phyloP scores from a whole-genome alignment of 2,888 invertebrate species.

The Pycnomerus fuliginosus region DNA sequence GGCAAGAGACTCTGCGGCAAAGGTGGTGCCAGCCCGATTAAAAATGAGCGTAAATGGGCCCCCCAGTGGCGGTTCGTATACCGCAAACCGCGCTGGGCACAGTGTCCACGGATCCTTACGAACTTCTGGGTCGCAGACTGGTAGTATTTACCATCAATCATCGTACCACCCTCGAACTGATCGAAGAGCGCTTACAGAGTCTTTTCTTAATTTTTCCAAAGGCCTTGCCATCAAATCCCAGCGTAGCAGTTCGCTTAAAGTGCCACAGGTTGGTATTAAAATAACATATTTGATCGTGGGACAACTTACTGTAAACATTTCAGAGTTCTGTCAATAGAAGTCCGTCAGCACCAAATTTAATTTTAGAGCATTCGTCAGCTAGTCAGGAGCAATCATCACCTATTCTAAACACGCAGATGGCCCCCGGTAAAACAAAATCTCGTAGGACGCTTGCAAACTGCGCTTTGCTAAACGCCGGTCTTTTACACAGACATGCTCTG shows the following conservation, averaged over 20 bases:
- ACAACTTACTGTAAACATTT: conserved; percentile 6
- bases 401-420: conserved; percentile 21
- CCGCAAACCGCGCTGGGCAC: conserved; percentile 15
- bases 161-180: conserved; percentile 33
- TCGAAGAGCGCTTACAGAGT: conserved; percentile 51
- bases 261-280: conserved; percentile 40
- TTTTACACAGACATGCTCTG: conserved; percentile 75
- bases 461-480: conserved; percentile 62
- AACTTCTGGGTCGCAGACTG: conserved; percentile 47
- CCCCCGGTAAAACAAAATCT: too few relatives aligned
- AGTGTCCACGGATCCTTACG: conserved; percentile 45
- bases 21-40: conserved; percentile 80
- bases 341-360: conserved; percentile 62
- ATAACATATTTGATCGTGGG: not conserved
- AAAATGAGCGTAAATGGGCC: conserved; percentile 49
- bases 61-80: conserved; percentile 27
- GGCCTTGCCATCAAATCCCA: conserved; percentile 48
- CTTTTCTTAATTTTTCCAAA: conserved; percentile 56
- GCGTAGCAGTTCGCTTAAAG: conserved; percentile 41
- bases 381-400: conserved; percentile 40
- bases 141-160: conserved; percentile 27
- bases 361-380: conserved; percentile 44
- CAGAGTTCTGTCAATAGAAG: conserved; percentile 53
- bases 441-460: conserved; percentile 53
- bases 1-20: conserved; percentile 90